Conservation (phyloP, 2,888 invertebrate species). For the Periphyllus acericola region DNA sequence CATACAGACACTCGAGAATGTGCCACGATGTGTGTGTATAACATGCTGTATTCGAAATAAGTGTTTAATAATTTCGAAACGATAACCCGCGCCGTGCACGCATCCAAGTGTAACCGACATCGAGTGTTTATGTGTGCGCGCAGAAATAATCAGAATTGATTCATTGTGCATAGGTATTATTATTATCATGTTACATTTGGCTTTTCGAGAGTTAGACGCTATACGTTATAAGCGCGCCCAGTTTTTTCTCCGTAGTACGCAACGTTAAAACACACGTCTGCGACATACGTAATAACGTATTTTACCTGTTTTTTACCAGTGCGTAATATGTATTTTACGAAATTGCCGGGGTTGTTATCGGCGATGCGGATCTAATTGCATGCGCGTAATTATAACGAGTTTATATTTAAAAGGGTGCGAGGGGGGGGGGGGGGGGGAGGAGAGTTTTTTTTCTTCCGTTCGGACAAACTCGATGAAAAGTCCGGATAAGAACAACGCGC, state of each 20-base stretch:
- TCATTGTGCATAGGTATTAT: not conserved
- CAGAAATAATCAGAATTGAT: not conserved
- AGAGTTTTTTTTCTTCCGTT: not conserved
- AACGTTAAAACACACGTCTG: not conserved
- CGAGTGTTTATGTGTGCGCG: not conserved
- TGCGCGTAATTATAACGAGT: not conserved
- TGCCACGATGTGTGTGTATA: too few relatives aligned
- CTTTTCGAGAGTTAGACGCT: not conserved
- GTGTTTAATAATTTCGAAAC: not conserved
- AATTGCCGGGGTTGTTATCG: not conserved
- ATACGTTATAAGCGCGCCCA: not conserved
- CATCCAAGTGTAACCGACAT: not conserved
- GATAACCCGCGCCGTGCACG: not conserved
- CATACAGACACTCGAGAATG: not conserved
- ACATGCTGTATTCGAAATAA: not conserved
- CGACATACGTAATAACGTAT: not conserved
- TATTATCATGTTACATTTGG: too few relatives aligned
- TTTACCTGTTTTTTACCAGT: not conserved
- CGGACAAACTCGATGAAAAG: not conserved
- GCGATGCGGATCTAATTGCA: constrained; percentile 2
- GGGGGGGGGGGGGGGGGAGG: not conserved
- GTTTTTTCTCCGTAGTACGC: too few relatives aligned
- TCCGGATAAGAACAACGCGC: not conserved
- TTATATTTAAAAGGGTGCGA: not conserved
- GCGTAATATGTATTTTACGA: not conserved